A percentile compares a stretch with the other conserved stretches of the same genome.
Conservation (phyloP, 1,140 invertebrate genomes). For the Drosophila ercepeae region DNA sequence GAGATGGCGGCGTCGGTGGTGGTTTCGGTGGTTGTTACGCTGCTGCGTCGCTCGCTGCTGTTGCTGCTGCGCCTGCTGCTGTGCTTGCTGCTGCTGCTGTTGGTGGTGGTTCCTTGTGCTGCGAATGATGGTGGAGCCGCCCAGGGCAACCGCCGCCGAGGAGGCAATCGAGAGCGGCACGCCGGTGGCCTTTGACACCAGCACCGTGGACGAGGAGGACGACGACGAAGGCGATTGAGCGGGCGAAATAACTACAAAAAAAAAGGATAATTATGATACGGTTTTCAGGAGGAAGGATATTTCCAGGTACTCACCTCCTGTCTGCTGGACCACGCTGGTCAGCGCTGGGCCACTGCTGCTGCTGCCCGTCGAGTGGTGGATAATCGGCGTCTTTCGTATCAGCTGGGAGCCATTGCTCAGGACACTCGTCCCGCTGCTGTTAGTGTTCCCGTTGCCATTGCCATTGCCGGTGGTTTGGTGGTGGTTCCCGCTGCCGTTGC, state of each 20-base stretch:
- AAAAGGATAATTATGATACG: not conserved
- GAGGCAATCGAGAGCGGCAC: constrained; percentile 76
- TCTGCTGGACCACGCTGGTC: constrained; percentile 72
- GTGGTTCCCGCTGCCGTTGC: constrained; percentile 45
- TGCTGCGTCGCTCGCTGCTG: constrained; percentile 51
- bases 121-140: constrained; percentile 75
- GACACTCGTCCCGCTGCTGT: constrained; percentile 10
- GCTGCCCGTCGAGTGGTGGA: constrained; percentile 72
- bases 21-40: constrained; percentile 82
- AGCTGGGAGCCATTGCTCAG: constrained; percentile 58
- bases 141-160: constrained; percentile 61
- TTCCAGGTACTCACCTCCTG: constrained; percentile 32
- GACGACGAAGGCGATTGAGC: constrained; percentile 79
- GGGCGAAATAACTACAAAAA: constrained; percentile 61
- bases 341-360: constrained; percentile 52
- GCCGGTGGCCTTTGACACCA: constrained; percentile 75
- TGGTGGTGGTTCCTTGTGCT: constrained; percentile 76
- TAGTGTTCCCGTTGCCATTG: constrained; percentile 27
- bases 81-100: constrained; percentile 38
- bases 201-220: constrained; percentile 78
- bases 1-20: constrained; percentile 81
- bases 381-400: constrained; percentile 78
- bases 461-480: constrained; percentile 10
- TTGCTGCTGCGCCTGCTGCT: constrained; percentile 41
- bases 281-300: no score